Evolutionary conservation across 2,797 vertebrate species (phyloP), one percentile per base, ranked within the genome.

Genomic region (Cercopithecus mitis): DNA sequence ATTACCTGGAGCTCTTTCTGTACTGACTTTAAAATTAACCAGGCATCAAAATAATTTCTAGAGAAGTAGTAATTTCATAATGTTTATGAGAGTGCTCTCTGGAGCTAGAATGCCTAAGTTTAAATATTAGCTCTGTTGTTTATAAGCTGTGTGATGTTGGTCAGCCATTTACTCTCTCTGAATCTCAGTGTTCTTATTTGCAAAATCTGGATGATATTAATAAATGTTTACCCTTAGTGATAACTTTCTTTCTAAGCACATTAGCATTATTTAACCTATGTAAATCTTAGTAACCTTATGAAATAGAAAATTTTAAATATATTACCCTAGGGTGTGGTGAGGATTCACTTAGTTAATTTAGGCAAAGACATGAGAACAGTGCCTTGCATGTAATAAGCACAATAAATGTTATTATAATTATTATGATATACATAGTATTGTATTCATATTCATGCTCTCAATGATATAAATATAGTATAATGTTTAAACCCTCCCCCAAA

Each of bases 261-360:
- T 43, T 58, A 82, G 57, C 9, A 82, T 30, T 10, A 86, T 83
- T 83, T 70, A 92, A 77, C 10, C 55, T 39, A 67, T 58, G 81
- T 43, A 79, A 50, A 77, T 90, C 15, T 70, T 39, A 77, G 27
- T 52, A 88, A 93, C 24, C 4, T 85, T 43, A 41, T 22, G 1
- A 94, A 86, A 90, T 55, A 67, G 7, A 83, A 80, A 80, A 64
- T 57, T 39, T 80, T 25, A 80, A 75, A 77, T 67, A 61, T 41
- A 72, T 94, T 33, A 77, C 33, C 17, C 19, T 82, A 57, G 12
- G 9, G 1, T 72, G 84, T 57, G 47, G 15, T 45, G 20, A 77
- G 25, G 20, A 94, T 84, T 39, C 67, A 82, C 95, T 67, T 27
- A 89, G 19, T 82, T 94, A 47, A 94, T 79, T 89, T 92, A 88